Evolutionary conservation across 1,140 invertebrate genomes (phyloP).

Genomic region (Berghia stephanieae): DNA sequence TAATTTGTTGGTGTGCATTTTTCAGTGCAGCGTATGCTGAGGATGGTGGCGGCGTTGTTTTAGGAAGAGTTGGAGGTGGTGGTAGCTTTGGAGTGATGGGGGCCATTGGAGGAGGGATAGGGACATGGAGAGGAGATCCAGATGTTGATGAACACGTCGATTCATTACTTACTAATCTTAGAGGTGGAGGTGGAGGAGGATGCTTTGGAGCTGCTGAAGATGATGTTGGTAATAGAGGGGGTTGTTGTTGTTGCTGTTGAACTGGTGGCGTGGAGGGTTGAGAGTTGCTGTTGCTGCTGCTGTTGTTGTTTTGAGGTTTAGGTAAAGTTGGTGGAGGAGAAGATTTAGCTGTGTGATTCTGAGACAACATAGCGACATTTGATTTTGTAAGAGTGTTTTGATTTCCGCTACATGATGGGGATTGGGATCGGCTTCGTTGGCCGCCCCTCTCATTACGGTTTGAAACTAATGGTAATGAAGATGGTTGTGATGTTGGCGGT

Average conservation of each 20-base stretch:
- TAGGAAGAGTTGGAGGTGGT: constrained; percentile 34
- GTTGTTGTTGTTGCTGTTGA: background rate
- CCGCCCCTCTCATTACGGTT: no score
- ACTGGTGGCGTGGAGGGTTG: background rate
- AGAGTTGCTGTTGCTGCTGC: constrained; percentile 20
- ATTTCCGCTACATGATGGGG: no score
- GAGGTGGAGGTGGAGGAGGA: constrained; percentile 33
- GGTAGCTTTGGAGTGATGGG: constrained; percentile 38
- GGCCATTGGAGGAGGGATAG: constrained; percentile 35
- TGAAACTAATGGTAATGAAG: no score
- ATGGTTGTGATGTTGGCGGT: constrained; percentile 24
- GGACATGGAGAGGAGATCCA: constrained; percentile 26
- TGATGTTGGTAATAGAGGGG: constrained; percentile 16
- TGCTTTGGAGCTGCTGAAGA: constrained; percentile 11
- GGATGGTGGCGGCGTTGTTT: constrained; percentile 7
- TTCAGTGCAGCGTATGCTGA: background rate
- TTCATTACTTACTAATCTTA: background rate
- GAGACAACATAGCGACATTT: no score
- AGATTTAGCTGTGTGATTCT: no score
- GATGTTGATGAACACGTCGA: background rate
- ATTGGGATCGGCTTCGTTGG: no score
- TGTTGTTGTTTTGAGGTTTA: constrained; percentile 24
- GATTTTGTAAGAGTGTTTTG: no score
- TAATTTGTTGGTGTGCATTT: constrained; percentile 24
- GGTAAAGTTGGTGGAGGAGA: constrained; percentile 27